phyloP scores from a whole-genome alignment of 2,888 invertebrate genomes.

The Electrophaes corylata region DNA sequence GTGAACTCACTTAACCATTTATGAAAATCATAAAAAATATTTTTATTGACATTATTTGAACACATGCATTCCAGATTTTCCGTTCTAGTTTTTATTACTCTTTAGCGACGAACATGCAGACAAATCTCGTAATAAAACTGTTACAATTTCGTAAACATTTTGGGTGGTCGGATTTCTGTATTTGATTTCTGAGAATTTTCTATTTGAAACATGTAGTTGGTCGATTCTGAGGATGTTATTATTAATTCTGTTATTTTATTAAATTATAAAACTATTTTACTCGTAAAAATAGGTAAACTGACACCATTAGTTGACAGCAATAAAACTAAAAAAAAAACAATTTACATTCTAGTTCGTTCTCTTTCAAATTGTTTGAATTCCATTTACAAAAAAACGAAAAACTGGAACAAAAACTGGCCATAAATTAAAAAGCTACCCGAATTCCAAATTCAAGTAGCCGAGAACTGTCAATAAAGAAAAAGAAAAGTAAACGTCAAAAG shows the following conservation, averaged over 20 bases:
- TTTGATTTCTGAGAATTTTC: constrained; percentile 30
- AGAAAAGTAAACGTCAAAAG: constrained; percentile 21
- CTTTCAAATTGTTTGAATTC: neutral
- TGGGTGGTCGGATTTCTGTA: constrained; percentile 32
- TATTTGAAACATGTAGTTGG: constrained; percentile 7
- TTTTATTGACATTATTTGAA: constrained; percentile 16
- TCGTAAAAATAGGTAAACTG: too few species aligned
- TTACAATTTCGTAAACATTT: constrained; percentile 31
- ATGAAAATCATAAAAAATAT: constrained; percentile 17
- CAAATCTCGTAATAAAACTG: constrained; percentile 33
- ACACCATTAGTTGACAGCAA: too few species aligned
- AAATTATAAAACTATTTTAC: neutral
- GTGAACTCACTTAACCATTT: neutral
- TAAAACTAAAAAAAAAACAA: too few species aligned
- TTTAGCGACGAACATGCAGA: constrained; percentile 27
- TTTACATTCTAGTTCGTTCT: neutral
- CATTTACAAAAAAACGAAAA: constrained; percentile 3
- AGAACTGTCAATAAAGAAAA: constrained; percentile 28
- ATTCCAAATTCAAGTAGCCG: constrained; percentile 33
- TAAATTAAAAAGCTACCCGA: constrained; percentile 24
- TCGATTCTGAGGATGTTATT: constrained; percentile 3
- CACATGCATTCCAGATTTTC: constrained; percentile 35
- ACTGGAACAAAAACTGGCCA: constrained; percentile 12
- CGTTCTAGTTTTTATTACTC: constrained; percentile 27
- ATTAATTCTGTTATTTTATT: constrained; percentile 5